These are phyloP conservation scores for Drosophila nasuta DNA, from an alignment of 1,140 invertebrate species.

Conservation along the genomic window DNA sequence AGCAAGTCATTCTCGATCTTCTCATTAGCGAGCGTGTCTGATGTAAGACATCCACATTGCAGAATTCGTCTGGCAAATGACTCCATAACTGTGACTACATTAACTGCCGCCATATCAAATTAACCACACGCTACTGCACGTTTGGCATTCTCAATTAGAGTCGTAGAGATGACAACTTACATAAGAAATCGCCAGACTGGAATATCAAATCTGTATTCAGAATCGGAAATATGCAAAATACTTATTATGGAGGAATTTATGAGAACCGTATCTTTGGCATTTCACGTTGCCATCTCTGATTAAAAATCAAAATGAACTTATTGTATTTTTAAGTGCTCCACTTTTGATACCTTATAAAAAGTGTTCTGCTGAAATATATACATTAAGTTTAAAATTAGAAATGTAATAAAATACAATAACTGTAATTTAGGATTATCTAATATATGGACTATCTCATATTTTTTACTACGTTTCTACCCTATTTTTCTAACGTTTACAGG, in stretches of 20 bases:
- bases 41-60: conserved; percentile 4
- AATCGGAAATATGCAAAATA: conserved; percentile 11
- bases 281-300: conserved; percentile 17
- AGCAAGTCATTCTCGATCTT: conserved; percentile 33
- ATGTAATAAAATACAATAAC: background rate
- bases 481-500: conserved; percentile 1
- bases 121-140: conserved; percentile 53
- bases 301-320: background rate
- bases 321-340: background rate
- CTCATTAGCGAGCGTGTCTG: conserved; percentile 23
- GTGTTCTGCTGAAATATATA: background rate
- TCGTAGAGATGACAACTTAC: conserved; percentile 21
- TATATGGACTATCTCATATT: background rate
- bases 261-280: background rate
- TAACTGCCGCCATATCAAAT: conserved; percentile 43
- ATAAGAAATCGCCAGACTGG: conserved; percentile 1
- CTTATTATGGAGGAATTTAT: background rate
- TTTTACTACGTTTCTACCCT: background rate
- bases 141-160: conserved; percentile 10
- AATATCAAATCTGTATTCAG: background rate
- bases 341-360: background rate
- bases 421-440: no score
- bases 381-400: background rate
- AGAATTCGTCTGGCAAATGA: conserved; percentile 25
- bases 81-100: conserved; percentile 6